Base-by-base conservation (phyloP, 2,888 invertebrate species). In the Polietes domitor region DNA sequence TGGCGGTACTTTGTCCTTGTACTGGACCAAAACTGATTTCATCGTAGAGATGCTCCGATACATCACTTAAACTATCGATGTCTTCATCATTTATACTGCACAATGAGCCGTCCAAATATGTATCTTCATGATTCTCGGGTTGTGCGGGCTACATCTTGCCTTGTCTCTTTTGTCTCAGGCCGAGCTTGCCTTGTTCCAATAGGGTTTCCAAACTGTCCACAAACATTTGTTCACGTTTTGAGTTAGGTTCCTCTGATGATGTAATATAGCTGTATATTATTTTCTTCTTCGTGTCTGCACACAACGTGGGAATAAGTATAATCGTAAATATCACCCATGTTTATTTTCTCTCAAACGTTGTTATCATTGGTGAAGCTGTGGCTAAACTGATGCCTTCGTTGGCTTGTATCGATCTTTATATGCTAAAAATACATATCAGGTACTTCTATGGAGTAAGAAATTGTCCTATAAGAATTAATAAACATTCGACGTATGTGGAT, bases 141-240 rank as follows among this genome's bases (percentile, higher is more conserved):
- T 10, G 2, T 15, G 0, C 3, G n/a, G 61, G 6, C n/a, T 61
- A 3, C n/a, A 28, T 15, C 28, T 47, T 5, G 21, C 12, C 26
- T 61, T 61, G 26, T 7, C n/a, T 1, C n/a, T 61, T n/a, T 55
- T n/a, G n/a, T n/a, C n/a, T n/a, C n/a, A n/a, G n/a, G n/a, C n/a
- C n/a, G n/a, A 21, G 12, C 21, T 55, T 9, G 55, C 1, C 21
- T 47, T 12, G 43, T 61, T 61, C 61, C 61, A 61, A n/a, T 12
- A 61, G 26, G 3, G 28, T 28, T 28, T 61, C 61, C 61, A 61
- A n/a, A n/a, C 61, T 61, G n/a, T 61, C 61, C 7, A 61, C 61
- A 24, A 61, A 61, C 4, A n/a, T 61, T 28, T 61, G 61, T n/a
- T 61, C 61, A 28, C 9, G 6, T 24, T 58, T 10, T 10, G 55